Conservation (phyloP, 2,888 invertebrate genomes). For the Mayetiola destructor region DNA sequence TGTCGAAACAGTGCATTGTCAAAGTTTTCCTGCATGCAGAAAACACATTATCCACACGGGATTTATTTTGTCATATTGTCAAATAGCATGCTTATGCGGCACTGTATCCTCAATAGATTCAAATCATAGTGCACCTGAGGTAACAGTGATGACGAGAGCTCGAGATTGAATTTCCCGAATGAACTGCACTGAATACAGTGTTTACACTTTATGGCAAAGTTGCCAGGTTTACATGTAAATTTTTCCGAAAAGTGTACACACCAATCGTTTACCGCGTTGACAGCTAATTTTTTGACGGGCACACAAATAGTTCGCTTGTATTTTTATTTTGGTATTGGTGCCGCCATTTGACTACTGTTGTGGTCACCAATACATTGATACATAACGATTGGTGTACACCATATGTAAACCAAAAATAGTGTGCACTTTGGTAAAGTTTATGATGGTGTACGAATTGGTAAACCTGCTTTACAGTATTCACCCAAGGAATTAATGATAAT, state of each 20-base stretch:
- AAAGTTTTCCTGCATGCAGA: background rate
- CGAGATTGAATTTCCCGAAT: too few relatives aligned
- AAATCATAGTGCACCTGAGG: too few relatives aligned
- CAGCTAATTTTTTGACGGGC: background rate
- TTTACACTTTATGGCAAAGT: too few relatives aligned
- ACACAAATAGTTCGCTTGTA: background rate
- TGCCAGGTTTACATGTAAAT: too few relatives aligned
- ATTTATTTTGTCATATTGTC: slow-evolving; percentile 9
- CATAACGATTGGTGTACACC: too few relatives aligned
- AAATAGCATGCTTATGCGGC: slow-evolving; percentile 8
- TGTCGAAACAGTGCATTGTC: background rate
- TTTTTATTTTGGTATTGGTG: background rate
- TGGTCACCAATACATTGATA: too few relatives aligned
- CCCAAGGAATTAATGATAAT: slow-evolving; percentile 10
- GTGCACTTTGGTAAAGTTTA: background rate
- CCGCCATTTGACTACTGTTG: too few relatives aligned
- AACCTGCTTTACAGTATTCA: background rate
- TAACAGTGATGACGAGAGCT: too few relatives aligned
- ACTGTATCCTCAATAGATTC: too few relatives aligned
- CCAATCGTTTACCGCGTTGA: slow-evolving; percentile 1
- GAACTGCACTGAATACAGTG: too few relatives aligned
- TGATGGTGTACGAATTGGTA: background rate
- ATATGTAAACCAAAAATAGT: background rate
- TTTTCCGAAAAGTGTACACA: too few relatives aligned
- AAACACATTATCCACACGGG: slow-evolving; percentile 5